A percentile compares a stretch with the other conserved stretches of the same genome.
These are phyloP conservation scores for Drosophila rhopaloa DNA, from an alignment of 1,140 invertebrate species.

Conservation along the genomic window DNA sequence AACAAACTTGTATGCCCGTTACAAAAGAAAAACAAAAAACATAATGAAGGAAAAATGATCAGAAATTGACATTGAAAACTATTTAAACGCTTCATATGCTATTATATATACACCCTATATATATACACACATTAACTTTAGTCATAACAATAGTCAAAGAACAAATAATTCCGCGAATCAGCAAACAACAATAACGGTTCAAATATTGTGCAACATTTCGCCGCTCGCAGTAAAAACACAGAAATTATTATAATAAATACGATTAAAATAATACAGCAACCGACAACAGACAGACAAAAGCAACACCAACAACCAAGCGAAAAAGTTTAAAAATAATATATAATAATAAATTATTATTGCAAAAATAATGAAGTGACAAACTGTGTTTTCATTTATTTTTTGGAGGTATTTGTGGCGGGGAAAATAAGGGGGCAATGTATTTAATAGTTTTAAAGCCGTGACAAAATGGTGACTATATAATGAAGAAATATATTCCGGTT, in stretches of 20 bases:
- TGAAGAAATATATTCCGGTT: no score
- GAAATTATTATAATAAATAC: conserved; percentile 73
- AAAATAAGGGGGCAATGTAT: background rate
- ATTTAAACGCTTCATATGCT: conserved; percentile 81
- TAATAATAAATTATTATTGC: conserved; percentile 81
- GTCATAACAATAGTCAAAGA: conserved; percentile 79
- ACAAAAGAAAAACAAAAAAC: conserved; percentile 28
- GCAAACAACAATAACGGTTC: conserved; percentile 35
- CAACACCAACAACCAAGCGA: conserved; percentile 50
- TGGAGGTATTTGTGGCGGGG: conserved; percentile 1
- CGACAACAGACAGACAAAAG: conserved; percentile 27
- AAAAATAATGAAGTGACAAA: conserved; percentile 50
- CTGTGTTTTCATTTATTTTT: conserved; percentile 43
- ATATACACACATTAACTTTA: conserved; percentile 72
- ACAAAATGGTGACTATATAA: no score
- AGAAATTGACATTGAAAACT: conserved; percentile 67
- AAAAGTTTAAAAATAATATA: conserved; percentile 80
- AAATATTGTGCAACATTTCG: conserved; percentile 66
- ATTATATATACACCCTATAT: conserved; percentile 64
- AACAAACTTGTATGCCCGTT: conserved; percentile 50
- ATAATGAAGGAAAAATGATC: conserved; percentile 46
- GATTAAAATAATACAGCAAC: conserved; percentile 61
- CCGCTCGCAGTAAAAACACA: conserved; percentile 60
- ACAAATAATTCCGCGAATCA: conserved; percentile 41
- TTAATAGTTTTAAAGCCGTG: no score